Percentiles rank a stretch among this genome's conserved stretches.
These are phyloP conservation scores for Tragelaphus strepsiceros DNA, from an alignment of 2,113 vertebrate genomes.

Conservation along the genomic window DNA sequence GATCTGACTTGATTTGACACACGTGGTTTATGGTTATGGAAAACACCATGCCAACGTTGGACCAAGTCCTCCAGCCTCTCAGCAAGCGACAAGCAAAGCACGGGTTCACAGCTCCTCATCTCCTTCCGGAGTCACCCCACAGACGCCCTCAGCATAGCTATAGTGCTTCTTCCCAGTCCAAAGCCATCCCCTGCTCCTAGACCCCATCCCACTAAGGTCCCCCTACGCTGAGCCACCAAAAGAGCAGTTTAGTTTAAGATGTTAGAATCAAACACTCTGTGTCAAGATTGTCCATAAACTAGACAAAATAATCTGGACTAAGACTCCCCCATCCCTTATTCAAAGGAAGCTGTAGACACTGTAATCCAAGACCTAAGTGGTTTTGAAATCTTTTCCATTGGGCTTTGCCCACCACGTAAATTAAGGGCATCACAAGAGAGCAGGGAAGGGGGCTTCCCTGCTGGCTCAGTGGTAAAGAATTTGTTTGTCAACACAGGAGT, in stretches of 20 bases:
- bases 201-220: not conserved
- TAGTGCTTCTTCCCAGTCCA: not conserved
- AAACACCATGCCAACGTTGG: not conserved
- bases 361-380: not conserved
- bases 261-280: not conserved
- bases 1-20: not conserved
- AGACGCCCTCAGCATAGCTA: not conserved
- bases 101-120: not conserved
- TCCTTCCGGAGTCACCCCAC: slow-evolving; percentile 1
- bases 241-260: not conserved
- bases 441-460: not conserved
- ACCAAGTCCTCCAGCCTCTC: slow-evolving; percentile 33
- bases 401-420: not conserved
- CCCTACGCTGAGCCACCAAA: not conserved
- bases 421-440: not conserved
- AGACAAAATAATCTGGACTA: not conserved
- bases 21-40: not conserved
- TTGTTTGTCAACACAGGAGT: not conserved
- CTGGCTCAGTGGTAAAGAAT: not conserved
- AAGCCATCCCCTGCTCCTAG: not conserved
- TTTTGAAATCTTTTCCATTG: not conserved
- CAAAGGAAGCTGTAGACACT: not conserved
- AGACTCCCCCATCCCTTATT: not conserved
- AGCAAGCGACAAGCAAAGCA: not conserved
- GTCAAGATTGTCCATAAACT: not conserved